These are phyloP conservation scores for Xiphorhynchus erythropygius DNA, from an alignment of 2,797 vertebrate genomes.

Conservation along the genomic window DNA sequence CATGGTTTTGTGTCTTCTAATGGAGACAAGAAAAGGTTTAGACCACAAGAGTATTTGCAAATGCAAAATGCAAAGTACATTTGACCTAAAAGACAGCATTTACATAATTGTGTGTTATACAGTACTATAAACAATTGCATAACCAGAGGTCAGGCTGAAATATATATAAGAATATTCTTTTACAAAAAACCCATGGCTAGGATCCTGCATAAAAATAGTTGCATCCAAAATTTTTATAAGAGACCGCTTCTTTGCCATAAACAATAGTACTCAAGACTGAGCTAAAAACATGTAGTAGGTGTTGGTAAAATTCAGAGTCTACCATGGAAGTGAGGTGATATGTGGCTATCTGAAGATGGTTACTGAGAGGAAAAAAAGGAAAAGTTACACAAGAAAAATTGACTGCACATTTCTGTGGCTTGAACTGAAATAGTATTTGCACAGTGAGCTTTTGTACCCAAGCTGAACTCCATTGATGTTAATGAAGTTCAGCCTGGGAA, in stretches of 20 bases:
- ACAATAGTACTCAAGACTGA: neutral
- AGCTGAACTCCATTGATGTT: neutral
- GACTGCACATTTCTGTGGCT: neutral
- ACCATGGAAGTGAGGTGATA: neutral
- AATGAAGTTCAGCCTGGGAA: neutral
- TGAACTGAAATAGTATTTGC: neutral
- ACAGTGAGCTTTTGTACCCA: neutral
- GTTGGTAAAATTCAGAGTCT: neutral
- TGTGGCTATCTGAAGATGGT: neutral
- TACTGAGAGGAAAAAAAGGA: neutral
- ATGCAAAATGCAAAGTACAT: neutral
- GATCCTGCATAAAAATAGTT: neutral
- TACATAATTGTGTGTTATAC: neutral
- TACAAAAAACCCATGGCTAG: neutral
- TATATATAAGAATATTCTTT: neutral
- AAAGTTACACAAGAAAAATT: neutral
- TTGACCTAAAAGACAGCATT: conserved; percentile 7
- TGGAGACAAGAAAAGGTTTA: neutral
- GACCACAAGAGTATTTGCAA: neutral
- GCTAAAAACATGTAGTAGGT: neutral
- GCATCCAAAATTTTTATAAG: neutral
- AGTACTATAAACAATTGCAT: neutral
- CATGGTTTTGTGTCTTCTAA: neutral
- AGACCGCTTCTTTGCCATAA: neutral
- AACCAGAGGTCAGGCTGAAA: conserved; percentile 20